A percentile compares a stretch with the other conserved stretches of the same genome.
phyloP scores from a whole-genome alignment of 2,797 vertebrate species.

The Hozukius guyotensis region DNA sequence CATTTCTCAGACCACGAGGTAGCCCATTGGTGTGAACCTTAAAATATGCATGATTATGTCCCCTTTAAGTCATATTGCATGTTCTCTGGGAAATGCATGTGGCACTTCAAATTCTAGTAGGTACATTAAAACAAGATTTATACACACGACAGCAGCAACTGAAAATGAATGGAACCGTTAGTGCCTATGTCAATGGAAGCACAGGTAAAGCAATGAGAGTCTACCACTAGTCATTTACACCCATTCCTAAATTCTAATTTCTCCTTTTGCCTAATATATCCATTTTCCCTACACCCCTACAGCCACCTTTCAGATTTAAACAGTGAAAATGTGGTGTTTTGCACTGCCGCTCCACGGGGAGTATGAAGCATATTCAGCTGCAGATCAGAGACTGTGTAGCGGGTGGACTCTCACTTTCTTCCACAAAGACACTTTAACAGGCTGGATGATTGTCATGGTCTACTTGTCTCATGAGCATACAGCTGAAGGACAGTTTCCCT shows the following conservation, averaged over 20 bases:
- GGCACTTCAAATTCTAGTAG: not conserved
- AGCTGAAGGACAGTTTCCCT: constrained; percentile 12
- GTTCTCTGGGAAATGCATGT: not conserved
- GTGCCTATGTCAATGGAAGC: not conserved
- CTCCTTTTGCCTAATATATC: not conserved
- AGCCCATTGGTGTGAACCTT: too few species aligned
- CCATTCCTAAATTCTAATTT: not conserved
- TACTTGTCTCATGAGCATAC: constrained; percentile 2
- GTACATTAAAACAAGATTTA: not conserved
- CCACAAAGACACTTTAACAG: not conserved
- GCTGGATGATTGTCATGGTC: not conserved
- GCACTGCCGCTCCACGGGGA: not conserved
- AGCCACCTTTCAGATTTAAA: not conserved
- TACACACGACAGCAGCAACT: not conserved
- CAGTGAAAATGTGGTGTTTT: not conserved
- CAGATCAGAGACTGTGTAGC: not conserved
- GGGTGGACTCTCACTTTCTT: not conserved
- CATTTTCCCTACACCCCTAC: not conserved
- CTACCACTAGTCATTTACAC: not conserved
- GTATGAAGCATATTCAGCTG: not conserved
- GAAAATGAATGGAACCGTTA: not conserved
- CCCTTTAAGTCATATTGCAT: not conserved
- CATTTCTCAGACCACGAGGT: too few species aligned
- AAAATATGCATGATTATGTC: too few species aligned
- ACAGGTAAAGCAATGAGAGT: not conserved